These are phyloP conservation scores for Crypturellus undulatus DNA, from an alignment of 2,113 vertebrate genomes.

Conservation along the genomic window DNA sequence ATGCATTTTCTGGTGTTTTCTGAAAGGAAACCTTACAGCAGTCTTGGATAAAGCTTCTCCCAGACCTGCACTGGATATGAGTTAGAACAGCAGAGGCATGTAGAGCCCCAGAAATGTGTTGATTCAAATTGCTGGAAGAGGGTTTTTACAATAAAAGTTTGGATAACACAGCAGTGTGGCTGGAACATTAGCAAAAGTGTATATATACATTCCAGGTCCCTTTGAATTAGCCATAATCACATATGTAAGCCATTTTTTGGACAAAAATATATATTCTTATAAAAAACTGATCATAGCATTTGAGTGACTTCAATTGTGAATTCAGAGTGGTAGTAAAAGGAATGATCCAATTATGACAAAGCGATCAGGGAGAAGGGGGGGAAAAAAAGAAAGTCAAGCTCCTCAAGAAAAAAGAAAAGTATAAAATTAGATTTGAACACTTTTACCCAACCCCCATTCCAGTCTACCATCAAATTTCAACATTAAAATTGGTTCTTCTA, in stretches of 20 bases:
- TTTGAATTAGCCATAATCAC: slow-evolving; percentile 85
- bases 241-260: slow-evolving; percentile 82
- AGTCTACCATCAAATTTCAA: slow-evolving; percentile 67
- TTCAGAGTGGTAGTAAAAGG: slow-evolving; percentile 80
- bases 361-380: slow-evolving; percentile 58
- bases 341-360: slow-evolving; percentile 81
- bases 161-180: slow-evolving; percentile 74
- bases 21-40: slow-evolving; percentile 78
- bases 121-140: slow-evolving; percentile 68
- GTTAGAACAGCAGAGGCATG: slow-evolving; percentile 44
- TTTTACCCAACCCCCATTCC: slow-evolving; percentile 71
- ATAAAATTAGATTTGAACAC: slow-evolving; percentile 83
- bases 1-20: slow-evolving; percentile 59
- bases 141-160: slow-evolving; percentile 77
- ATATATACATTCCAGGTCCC: slow-evolving; percentile 84
- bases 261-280: slow-evolving; percentile 89
- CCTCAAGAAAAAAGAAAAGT: slow-evolving; percentile 79
- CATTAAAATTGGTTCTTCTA: slow-evolving; percentile 73
- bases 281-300: slow-evolving; percentile 84
- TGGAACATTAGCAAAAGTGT: slow-evolving; percentile 84
- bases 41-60: slow-evolving; percentile 57
- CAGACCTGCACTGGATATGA: slow-evolving; percentile 21
- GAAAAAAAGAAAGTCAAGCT: slow-evolving; percentile 76
- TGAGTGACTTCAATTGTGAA: slow-evolving; percentile 80
- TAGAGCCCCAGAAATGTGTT: slow-evolving; percentile 46